phyloP scores from a whole-genome alignment of 2,113 vertebrate species.

The Prolemur simus region DNA sequence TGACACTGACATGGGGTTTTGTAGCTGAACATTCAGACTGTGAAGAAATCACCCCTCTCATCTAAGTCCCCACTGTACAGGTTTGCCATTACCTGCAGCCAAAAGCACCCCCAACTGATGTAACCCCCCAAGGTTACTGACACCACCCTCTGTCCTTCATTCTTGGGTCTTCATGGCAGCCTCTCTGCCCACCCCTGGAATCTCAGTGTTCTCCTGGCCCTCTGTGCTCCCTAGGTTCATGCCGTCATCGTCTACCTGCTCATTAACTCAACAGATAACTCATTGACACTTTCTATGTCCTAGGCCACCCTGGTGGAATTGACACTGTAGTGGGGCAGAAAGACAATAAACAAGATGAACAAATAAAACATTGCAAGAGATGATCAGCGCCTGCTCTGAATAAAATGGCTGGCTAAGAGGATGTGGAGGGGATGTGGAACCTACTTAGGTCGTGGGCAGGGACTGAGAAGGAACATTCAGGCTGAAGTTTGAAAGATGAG shows the following conservation, averaged over 20 bases:
- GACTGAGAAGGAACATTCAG: neutral
- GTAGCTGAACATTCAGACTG: neutral
- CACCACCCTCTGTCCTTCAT: neutral
- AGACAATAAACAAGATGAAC: neutral
- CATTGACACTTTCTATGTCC: neutral
- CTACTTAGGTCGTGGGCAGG: neutral
- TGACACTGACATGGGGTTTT: neutral
- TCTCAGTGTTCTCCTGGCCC: neutral
- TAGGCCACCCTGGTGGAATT: neutral
- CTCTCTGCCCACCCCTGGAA: neutral
- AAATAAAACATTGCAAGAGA: neutral
- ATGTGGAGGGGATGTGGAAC: neutral
- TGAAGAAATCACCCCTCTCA: neutral
- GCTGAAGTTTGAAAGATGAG: neutral
- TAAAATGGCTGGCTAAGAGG: neutral
- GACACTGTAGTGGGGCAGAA: neutral
- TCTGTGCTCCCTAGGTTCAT: too few species aligned
- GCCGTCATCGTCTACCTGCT: neutral
- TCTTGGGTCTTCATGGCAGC: neutral
- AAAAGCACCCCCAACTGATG: neutral
- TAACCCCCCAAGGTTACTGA: neutral
- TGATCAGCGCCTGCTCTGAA: neutral
- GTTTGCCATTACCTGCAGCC: neutral
- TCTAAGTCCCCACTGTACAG: neutral
- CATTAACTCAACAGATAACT: neutral